phyloP scores from a whole-genome alignment of 2,888 invertebrate genomes.

The Orthosia incerta region DNA sequence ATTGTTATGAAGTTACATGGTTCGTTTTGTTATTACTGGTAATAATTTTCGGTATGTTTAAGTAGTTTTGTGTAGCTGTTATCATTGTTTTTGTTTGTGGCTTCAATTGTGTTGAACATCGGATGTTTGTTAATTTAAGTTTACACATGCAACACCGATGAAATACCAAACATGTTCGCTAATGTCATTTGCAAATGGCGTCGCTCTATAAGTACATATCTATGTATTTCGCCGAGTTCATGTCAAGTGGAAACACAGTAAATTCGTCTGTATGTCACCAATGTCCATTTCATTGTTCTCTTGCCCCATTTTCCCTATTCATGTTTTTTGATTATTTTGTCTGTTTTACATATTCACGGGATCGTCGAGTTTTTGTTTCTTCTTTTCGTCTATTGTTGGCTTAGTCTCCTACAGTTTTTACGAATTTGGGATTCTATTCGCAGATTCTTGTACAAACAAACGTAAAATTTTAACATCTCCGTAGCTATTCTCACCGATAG shows the following conservation, averaged over 20 bases:
- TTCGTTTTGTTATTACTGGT: constrained; percentile 53
- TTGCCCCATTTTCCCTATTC: constrained; percentile 33
- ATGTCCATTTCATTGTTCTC: constrained; percentile 37
- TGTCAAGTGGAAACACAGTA: constrained; percentile 8
- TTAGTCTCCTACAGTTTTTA: constrained; percentile 15
- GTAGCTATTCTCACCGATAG: constrained; percentile 62
- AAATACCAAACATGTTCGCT: not conserved
- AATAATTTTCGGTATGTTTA: constrained; percentile 44
- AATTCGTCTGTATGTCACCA: constrained; percentile 28
- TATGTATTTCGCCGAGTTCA: constrained; percentile 3
- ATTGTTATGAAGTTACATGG: constrained; percentile 56
- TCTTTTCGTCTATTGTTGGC: constrained; percentile 31
- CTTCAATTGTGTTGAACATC: constrained; percentile 17
- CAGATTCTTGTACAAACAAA: constrained; percentile 48
- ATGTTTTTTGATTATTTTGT: constrained; percentile 46
- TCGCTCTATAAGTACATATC: not conserved
- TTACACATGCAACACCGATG: not conserved
- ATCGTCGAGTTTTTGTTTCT: constrained; percentile 30
- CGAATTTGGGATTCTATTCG: constrained; percentile 30
- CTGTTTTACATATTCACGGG: constrained; percentile 40
- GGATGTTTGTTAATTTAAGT: constrained; percentile 25
- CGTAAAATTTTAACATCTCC: constrained; percentile 49
- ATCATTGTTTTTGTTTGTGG: constrained; percentile 37
- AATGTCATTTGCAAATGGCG: constrained; percentile 13
- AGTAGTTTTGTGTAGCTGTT: constrained; percentile 27